Evolutionary conservation across 1,140 invertebrate genomes (phyloP), one percentile per base, ranked within the genome.

Genomic region (Marisa cornuarietis): DNA sequence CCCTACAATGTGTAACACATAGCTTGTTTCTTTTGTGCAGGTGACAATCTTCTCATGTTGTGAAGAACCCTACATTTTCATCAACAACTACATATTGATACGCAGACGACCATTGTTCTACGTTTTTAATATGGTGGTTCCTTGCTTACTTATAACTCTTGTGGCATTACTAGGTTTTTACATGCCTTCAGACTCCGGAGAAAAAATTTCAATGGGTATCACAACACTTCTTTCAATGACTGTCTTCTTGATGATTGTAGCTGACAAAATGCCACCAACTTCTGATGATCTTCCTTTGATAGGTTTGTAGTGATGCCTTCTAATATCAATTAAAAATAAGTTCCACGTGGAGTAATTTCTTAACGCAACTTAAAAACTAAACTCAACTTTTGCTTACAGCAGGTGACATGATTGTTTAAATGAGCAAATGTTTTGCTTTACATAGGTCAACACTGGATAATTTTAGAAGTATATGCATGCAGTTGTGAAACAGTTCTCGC

Each of bases 221-320:
- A 96, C 95, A 73, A 96, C 96, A 1, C 92, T 98, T 1, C 93
- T 98, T 8, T 97, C 96, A 9, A 97, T 97, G 95, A 97, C 96
- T 0, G 96, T 98, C 16, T 97, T 97, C 89, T 92, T 98, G 6
- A 97, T 98, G 96, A 95, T 96, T 22, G 97, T 98, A 26, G 92
- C 96, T 74, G 96, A 98, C 89, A 96, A 94, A 69, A 92, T 97
- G 85, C 96, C 96, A n/a, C 96, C 96, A 0, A 97, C 96, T 2
- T 96, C 97, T 85, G 96, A 97, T 90, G 96, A 95, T 2, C 86
- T 93, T 71, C 96, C 96, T 8, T 92, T 98, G 26, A 97, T 98
- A 84, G 96, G 96, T 97, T 93, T 94, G 94, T 81, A 18, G 4
- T 2, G 4, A 3, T 14, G 54, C 9, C 16, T 58, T 58, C 11